Evolutionary conservation across 30 jellyfish, hydroid and myxozoan genomes (phyloP).

Genomic region (Hydra vulgaris): DNA sequence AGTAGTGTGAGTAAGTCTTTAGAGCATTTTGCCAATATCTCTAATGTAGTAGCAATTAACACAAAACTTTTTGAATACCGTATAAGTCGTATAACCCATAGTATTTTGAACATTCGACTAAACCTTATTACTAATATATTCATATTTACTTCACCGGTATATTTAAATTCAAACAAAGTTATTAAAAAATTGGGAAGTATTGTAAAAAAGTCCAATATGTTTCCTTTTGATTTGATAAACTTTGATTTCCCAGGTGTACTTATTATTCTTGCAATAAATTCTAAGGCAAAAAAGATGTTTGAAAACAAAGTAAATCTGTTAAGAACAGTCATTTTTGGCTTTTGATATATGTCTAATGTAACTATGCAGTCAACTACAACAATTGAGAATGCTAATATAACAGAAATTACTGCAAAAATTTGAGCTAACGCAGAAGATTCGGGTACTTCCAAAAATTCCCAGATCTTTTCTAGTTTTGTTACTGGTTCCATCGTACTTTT

Average conservation of each 20-base stretch:
- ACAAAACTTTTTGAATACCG: constrained; percentile 59
- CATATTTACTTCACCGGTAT: constrained; percentile 14
- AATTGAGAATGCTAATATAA: constrained; percentile 43
- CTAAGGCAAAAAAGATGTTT: constrained; percentile 49
- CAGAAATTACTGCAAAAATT: constrained; percentile 36
- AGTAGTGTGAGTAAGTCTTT: constrained; percentile 45
- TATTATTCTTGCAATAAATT: constrained; percentile 42
- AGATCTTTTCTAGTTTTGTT: neutral
- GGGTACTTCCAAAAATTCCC: constrained; percentile 79
- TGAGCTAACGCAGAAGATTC: constrained; percentile 69
- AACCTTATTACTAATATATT: too few relatives aligned
- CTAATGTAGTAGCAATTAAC: constrained; percentile 35
- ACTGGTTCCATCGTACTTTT: neutral
- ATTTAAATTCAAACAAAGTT: constrained; percentile 22
- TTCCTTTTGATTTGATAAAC: constrained; percentile 33
- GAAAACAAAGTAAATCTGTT: constrained; percentile 33
- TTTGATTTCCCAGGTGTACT: constrained; percentile 40
- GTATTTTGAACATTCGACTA: constrained; percentile 39
- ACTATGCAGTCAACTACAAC: constrained; percentile 63
- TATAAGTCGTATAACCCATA: constrained; percentile 60
- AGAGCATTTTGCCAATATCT: constrained; percentile 45
- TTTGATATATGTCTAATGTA: constrained; percentile 13
- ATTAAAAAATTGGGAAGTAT: constrained; percentile 50
- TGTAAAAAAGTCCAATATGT: constrained; percentile 55
- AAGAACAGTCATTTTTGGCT: neutral